phyloP scores from a whole-genome alignment of 2,113 vertebrate genomes.

The Oryzias curvinotus region DNA sequence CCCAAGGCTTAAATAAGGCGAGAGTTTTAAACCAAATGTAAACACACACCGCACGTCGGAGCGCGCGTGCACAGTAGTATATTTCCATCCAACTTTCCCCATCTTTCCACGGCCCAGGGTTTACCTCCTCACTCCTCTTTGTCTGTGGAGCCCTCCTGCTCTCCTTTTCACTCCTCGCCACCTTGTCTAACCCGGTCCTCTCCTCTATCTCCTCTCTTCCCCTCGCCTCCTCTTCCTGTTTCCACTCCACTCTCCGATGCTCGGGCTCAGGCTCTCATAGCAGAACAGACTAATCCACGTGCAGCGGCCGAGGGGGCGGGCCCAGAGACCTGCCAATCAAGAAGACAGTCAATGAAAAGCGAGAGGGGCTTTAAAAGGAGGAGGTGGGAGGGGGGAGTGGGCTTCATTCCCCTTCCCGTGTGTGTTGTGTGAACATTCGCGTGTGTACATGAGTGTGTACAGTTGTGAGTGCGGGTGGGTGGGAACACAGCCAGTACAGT shows the following conservation, averaged over 20 bases:
- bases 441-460: conserved; percentile 6
- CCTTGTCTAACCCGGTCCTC: conserved; percentile 71
- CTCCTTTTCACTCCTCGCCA: conserved; percentile 67
- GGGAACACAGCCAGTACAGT: conserved; percentile 71
- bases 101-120: conserved; percentile 7
- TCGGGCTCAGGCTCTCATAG: conserved; percentile 57
- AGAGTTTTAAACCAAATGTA: neutral
- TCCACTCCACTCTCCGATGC: conserved; percentile 67
- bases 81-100: conserved; percentile 31
- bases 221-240: conserved; percentile 71
- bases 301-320: conserved; percentile 54
- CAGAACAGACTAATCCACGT: conserved; percentile 66
- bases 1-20: neutral
- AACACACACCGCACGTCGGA: conserved; percentile 4
- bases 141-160: conserved; percentile 42
- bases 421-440: conserved; percentile 25
- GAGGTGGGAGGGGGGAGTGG: conserved; percentile 46
- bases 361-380: conserved; percentile 3
- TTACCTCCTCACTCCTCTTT: conserved; percentile 14
- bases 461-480: conserved; percentile 41
- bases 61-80: conserved; percentile 23
- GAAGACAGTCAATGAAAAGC: conserved; percentile 39
- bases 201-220: conserved; percentile 66
- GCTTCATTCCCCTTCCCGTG: conserved; percentile 52
- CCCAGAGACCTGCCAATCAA: conserved; percentile 44